Conservation (phyloP, 2,797 vertebrate genomes). For the Anguilla megastoma region DNA sequence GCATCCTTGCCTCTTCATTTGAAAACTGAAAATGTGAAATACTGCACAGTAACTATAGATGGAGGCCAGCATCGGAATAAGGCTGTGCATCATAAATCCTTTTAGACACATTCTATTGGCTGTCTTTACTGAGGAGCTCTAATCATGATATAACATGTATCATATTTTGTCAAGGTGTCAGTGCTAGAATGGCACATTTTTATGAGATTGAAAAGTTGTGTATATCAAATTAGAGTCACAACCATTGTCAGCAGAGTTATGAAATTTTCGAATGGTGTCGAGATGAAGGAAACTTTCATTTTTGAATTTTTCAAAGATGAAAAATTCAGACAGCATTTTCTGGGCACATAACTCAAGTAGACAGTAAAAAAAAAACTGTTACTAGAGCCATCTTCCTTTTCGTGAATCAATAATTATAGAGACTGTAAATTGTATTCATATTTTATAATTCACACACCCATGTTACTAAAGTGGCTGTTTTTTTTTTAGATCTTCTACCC, state of each 20-base stretch:
- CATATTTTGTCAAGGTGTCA: constrained; percentile 1
- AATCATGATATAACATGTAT: constrained; percentile 14
- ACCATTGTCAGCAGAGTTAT: neutral
- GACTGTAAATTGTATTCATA: neutral
- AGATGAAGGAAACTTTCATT: neutral
- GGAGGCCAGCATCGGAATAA: neutral
- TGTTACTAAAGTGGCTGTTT: neutral
- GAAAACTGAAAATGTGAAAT: neutral
- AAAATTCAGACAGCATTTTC: neutral
- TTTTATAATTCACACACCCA: neutral
- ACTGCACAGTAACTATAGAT: neutral
- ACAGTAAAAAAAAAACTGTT: neutral
- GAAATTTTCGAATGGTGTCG: neutral
- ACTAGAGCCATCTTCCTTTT: neutral
- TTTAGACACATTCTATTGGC: neutral
- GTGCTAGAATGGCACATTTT: neutral
- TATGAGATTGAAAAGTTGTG: neutral
- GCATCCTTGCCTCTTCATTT: neutral
- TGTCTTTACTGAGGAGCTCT: neutral
- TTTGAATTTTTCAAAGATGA: neutral
- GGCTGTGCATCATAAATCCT: neutral
- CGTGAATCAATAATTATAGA: neutral
- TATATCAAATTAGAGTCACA: neutral
- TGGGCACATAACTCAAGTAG: neutral
- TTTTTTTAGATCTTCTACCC: neutral